Base-by-base conservation (phyloP, 2,888 invertebrate species). In the Folsomia manolachei region DNA sequence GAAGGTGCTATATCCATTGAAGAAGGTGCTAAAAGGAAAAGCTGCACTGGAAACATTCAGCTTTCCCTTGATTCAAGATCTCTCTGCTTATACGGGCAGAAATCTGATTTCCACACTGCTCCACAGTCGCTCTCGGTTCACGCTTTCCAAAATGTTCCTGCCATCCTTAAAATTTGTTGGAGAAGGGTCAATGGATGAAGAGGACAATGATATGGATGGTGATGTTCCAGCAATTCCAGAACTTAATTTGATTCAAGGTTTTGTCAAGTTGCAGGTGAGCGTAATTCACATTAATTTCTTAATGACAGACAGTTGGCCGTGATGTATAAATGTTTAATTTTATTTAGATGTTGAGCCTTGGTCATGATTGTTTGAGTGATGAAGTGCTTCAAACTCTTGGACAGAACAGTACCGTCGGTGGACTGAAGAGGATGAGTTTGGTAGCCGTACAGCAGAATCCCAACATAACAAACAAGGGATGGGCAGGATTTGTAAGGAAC, bases 11-110 rank as follows among this genome's bases (percentile, higher is more conserved):
- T 71, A 75, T 56, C 80, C 80, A 18, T 24, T 79, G 21, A 23
- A 69, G 25, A 56, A 69, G 60, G 76, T 79, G n/a, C 73, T 80
- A 23, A 60, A 66, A 27, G 68, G 75, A 24, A 78, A 72, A 66
- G 77, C 78, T 63, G 74, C 71, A 53, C 60, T 80, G 71, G 78
- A 79, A 71, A 78, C 77, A 2, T 79, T 80, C 70, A 77, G 78
- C 62, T 79, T 78, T 65, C 80, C 79, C 1, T 72, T 79, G 60
- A 69, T 79, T 27, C 72, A 80, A 14, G 74, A 79, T 66, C 65
- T 80, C 61, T 26, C 64, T 2, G 71, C 73, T 2, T 14, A 62
- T 23, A 73, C 75, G 39, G 74, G 76, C 25, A 70, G 68, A 51
- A 66, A 23, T 19, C 71, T 80, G 67, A 73, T 74, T 27, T 63